A percentile compares a stretch with the other conserved stretches of the same genome.
Conservation (phyloP, 2,888 invertebrate genomes). For the Brenthis ino region DNA sequence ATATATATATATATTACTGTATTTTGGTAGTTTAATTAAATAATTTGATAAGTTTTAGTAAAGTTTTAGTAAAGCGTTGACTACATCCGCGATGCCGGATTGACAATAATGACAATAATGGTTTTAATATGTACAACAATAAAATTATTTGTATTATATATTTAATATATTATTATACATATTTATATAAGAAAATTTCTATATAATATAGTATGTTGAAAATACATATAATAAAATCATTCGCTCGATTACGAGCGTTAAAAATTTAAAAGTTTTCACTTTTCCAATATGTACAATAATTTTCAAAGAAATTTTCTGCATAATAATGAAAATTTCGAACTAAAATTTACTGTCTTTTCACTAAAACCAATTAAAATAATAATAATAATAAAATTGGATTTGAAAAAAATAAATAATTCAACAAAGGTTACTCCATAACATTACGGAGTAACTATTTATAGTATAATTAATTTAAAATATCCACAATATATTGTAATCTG, state of each 20-base stretch:
- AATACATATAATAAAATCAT: not conserved
- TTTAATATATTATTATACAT: conserved; percentile 5
- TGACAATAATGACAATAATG: conserved; percentile 8
- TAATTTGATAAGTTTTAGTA: not conserved
- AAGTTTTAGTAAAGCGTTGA: not conserved
- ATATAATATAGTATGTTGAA: not conserved
- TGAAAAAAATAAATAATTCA: too few relatives aligned
- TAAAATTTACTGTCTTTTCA: too few relatives aligned
- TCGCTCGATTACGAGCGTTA: not conserved
- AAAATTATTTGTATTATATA: not conserved
- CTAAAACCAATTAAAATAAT: too few relatives aligned
- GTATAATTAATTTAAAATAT: too few relatives aligned
- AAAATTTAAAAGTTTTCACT: not conserved
- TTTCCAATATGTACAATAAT: not conserved
- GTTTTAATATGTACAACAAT: conserved; percentile 1
- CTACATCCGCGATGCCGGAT: not conserved
- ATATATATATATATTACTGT: too few relatives aligned
- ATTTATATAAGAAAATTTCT: not conserved
- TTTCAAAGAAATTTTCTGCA: not conserved
- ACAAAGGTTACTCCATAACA: too few relatives aligned
- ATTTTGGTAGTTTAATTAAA: not conserved
- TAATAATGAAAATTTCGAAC: too few relatives aligned
- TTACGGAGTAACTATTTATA: too few relatives aligned
- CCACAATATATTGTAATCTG: too few relatives aligned
- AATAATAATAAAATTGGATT: too few relatives aligned